Percentiles rank a stretch among this genome's conserved stretches.
phyloP scores from a whole-genome alignment of 2,888 invertebrate genomes.

The Himalopsyche japonica region DNA sequence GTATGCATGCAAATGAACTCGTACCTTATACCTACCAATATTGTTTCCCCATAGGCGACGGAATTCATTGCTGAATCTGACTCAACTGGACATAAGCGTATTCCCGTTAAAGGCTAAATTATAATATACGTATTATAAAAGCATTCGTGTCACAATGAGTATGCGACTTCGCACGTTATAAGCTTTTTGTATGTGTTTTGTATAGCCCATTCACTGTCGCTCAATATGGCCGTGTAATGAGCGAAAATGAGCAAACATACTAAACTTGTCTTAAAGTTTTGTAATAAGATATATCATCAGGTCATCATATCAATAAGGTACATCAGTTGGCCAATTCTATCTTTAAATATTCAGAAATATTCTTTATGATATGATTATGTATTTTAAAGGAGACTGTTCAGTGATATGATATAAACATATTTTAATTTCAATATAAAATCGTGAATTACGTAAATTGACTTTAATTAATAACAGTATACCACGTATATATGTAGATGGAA shows the following conservation, averaged over 20 bases:
- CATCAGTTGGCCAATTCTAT: too few species aligned
- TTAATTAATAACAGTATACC: too few species aligned
- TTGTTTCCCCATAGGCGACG: constrained; percentile 3
- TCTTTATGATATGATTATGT: too few species aligned
- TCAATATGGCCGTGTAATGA: background rate
- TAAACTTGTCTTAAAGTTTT: background rate
- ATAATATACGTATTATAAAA: background rate
- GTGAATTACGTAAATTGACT: too few species aligned
- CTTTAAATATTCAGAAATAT: too few species aligned
- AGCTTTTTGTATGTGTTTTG: background rate
- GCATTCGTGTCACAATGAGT: background rate
- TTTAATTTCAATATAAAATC: too few species aligned
- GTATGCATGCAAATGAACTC: background rate
- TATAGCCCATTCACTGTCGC: background rate
- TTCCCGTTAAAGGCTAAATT: background rate
- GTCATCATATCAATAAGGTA: too few species aligned
- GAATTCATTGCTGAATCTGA: background rate
- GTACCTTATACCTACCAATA: background rate
- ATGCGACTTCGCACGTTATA: background rate
- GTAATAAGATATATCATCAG: too few species aligned
- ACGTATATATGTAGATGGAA: too few species aligned
- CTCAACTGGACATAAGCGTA: background rate
- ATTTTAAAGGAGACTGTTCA: too few species aligned
- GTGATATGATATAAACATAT: too few species aligned
- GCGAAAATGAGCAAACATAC: background rate